Percentiles rank a stretch among this genome's conserved stretches.
Evolutionary conservation across 2,888 invertebrate genomes (phyloP).

Genomic region (Laothoe populi): DNA sequence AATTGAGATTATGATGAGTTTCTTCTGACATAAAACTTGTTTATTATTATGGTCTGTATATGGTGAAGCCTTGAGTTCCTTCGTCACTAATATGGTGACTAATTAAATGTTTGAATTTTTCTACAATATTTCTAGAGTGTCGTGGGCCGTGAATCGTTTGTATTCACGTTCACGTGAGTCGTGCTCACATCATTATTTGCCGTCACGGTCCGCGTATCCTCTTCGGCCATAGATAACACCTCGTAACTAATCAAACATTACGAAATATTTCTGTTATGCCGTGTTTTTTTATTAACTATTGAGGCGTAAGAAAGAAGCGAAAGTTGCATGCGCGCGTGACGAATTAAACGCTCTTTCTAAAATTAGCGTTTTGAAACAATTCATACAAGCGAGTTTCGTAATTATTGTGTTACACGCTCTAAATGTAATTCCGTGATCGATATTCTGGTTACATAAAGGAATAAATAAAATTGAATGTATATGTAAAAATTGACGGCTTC

Average conservation of each 20-base stretch:
- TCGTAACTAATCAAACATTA: slow-evolving; percentile 42
- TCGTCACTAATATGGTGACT: slow-evolving; percentile 72
- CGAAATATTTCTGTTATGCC: slow-evolving; percentile 41
- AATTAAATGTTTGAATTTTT: slow-evolving; percentile 80
- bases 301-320: slow-evolving; percentile 64
- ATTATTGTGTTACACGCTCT: slow-evolving; percentile 43
- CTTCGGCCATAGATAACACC: slow-evolving; percentile 35
- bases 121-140: slow-evolving; percentile 66
- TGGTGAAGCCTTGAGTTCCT: slow-evolving; percentile 75
- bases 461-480: slow-evolving; percentile 25
- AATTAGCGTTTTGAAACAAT: slow-evolving; percentile 52
- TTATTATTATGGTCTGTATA: slow-evolving; percentile 76
- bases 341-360: slow-evolving; percentile 51
- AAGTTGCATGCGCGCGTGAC: slow-evolving; percentile 60
- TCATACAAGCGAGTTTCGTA: slow-evolving; percentile 42
- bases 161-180: slow-evolving; percentile 18
- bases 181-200: slow-evolving; percentile 51
- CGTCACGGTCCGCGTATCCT: slow-evolving; percentile 43
- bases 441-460: slow-evolving; percentile 45
- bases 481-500: slow-evolving; percentile 25
- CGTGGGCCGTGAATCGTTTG: slow-evolving; percentile 56
- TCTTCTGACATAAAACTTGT: slow-evolving; percentile 72
- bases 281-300: slow-evolving; percentile 48
- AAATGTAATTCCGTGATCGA: slow-evolving; percentile 43
- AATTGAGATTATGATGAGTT: slow-evolving; percentile 78